A percentile compares a stretch with the other conserved stretches of the same genome.
Evolutionary conservation across 2,113 vertebrate species (phyloP).

Genomic region (Aplodontia rufa): DNA sequence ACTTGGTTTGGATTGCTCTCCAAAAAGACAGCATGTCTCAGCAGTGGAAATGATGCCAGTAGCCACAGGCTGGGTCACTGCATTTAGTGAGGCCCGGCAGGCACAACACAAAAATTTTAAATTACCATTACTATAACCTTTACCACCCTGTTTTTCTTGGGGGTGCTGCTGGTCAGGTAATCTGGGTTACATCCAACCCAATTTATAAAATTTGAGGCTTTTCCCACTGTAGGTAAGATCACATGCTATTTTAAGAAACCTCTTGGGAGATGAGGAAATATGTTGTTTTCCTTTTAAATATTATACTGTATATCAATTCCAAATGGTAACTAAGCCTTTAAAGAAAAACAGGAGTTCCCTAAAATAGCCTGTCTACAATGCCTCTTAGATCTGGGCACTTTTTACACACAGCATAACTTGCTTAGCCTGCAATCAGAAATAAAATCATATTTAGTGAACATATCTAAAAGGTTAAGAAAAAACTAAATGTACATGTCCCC

Average conservation of each 20-base stretch:
- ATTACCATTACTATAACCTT: slow-evolving; percentile 71
- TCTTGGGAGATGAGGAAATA: slow-evolving; percentile 76
- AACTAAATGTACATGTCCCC: slow-evolving; percentile 8
- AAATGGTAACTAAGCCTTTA: slow-evolving; percentile 76
- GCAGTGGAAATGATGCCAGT: slow-evolving; percentile 67
- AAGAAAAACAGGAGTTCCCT: slow-evolving; percentile 75
- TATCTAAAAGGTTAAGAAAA: slow-evolving; percentile 53
- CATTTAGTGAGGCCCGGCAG: slow-evolving; percentile 56
- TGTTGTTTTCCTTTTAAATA: slow-evolving; percentile 80
- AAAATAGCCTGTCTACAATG: slow-evolving; percentile 77
- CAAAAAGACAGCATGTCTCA: slow-evolving; percentile 77
- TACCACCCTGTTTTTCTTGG: slow-evolving; percentile 74
- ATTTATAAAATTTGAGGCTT: slow-evolving; percentile 73
- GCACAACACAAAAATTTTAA: slow-evolving; percentile 69
- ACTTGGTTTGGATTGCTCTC: slow-evolving; percentile 76
- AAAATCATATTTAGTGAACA: slow-evolving; percentile 63
- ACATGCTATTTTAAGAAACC: slow-evolving; percentile 79
- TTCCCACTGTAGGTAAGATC: slow-evolving; percentile 75
- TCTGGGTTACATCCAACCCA: slow-evolving; percentile 67
- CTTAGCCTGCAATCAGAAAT: slow-evolving; percentile 56
- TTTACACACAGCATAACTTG: slow-evolving; percentile 53
- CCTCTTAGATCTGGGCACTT: slow-evolving; percentile 55
- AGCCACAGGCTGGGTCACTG: slow-evolving; percentile 74
- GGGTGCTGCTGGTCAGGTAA: slow-evolving; percentile 73
- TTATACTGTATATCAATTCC: slow-evolving; percentile 77